These are phyloP conservation scores for Rhorus exstirpatorius DNA, from an alignment of 2,888 invertebrate genomes.

Conservation along the genomic window DNA sequence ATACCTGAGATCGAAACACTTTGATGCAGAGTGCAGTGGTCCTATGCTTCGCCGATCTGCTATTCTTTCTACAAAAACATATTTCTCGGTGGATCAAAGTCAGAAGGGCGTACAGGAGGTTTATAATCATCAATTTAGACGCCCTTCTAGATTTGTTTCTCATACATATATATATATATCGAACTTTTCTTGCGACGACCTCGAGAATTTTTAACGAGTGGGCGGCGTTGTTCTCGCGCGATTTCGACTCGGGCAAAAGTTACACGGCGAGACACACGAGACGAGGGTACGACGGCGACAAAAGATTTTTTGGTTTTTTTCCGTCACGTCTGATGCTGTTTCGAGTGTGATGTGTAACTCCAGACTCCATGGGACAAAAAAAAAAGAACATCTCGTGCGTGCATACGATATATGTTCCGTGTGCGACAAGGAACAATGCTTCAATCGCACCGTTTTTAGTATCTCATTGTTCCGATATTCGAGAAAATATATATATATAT, in stretches of 20 bases:
- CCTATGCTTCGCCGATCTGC: not conserved
- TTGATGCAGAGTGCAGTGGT: slow-evolving; percentile 41
- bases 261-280: slow-evolving; percentile 16
- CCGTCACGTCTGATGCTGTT: not conserved
- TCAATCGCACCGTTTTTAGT: slow-evolving; percentile 7
- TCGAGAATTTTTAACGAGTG: slow-evolving; percentile 67
- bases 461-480: slow-evolving; percentile 30
- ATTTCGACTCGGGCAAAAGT: slow-evolving; percentile 43
- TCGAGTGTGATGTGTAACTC: slow-evolving; percentile 17
- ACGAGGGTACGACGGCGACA: slow-evolving; percentile 40
- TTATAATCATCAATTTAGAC: not conserved
- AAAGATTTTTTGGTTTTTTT: slow-evolving; percentile 37
- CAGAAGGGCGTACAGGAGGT: not conserved
- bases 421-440: slow-evolving; percentile 1
- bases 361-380: slow-evolving; percentile 20
- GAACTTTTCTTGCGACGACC: slow-evolving; percentile 43
- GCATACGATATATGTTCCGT: slow-evolving; percentile 22
- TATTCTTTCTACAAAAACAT: slow-evolving; percentile 3
- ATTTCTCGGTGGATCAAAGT: not conserved
- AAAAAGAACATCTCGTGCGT: slow-evolving; percentile 10
- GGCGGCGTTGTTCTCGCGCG: slow-evolving; percentile 63
- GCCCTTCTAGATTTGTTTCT: not conserved
- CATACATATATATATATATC: slow-evolving; percentile 6
- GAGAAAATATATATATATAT: slow-evolving; percentile 8
- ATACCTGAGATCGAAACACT: slow-evolving; percentile 30